A percentile compares a stretch with the other conserved stretches of the same genome.
phyloP scores from a whole-genome alignment of 2,797 vertebrate species.

The Chaenodraco wilsoni region DNA sequence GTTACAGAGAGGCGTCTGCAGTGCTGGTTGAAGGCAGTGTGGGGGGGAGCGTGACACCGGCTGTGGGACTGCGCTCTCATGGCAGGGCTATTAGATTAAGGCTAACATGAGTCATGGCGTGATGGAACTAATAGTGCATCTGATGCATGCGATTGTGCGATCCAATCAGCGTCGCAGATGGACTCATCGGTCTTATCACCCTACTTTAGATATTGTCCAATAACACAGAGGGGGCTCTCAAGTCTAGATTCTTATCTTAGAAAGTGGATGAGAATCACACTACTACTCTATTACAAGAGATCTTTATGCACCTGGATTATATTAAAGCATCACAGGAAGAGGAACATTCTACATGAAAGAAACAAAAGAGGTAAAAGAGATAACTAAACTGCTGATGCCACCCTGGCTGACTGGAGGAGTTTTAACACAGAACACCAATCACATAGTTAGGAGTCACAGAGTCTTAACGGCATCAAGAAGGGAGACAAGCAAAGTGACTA shows the following conservation, averaged over 20 bases:
- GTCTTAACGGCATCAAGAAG: slow-evolving; percentile 35
- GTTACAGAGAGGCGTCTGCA: slow-evolving; percentile 56
- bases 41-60: slow-evolving; percentile 43
- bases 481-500: slow-evolving; percentile 49
- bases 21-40: slow-evolving; percentile 43
- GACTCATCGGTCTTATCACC: slow-evolving; percentile 53
- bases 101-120: slow-evolving; percentile 52
- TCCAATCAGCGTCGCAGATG: slow-evolving; percentile 54
- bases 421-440: slow-evolving; percentile 32
- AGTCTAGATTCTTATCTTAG: slow-evolving; percentile 54
- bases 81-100: slow-evolving; percentile 65
- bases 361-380: slow-evolving; percentile 19
- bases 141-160: slow-evolving; percentile 56
- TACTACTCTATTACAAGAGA: slow-evolving; percentile 32
- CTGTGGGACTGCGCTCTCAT: slow-evolving; percentile 28
- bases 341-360: slow-evolving; percentile 29
- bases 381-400: slow-evolving; percentile 43
- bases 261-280: slow-evolving; percentile 36
- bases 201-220: slow-evolving; percentile 35
- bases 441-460: slow-evolving; percentile 36
- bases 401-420: slow-evolving; percentile 20
- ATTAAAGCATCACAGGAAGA: slow-evolving; percentile 36
- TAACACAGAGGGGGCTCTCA: slow-evolving; percentile 25
- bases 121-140: slow-evolving; percentile 62
- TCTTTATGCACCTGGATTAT: slow-evolving; percentile 17